These are phyloP conservation scores for Lobophora halterata DNA, from an alignment of 2,888 invertebrate species.

Conservation along the genomic window DNA sequence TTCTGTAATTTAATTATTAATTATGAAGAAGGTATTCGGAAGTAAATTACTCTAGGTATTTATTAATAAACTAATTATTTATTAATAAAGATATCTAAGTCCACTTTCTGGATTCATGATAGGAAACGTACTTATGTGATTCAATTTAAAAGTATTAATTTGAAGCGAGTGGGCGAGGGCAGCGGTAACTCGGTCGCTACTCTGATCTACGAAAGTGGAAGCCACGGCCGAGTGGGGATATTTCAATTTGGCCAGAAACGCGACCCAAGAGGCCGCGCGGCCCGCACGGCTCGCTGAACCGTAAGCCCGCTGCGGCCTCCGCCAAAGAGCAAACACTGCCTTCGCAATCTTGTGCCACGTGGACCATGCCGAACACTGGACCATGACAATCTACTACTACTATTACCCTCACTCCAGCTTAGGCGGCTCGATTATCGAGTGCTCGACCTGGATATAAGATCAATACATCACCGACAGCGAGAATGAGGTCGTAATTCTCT, in stretches of 20 bases:
- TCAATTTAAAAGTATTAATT: slow-evolving; percentile 39
- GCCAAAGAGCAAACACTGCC: slow-evolving; percentile 80
- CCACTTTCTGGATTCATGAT: slow-evolving; percentile 14
- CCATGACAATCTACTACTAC: slow-evolving; percentile 70
- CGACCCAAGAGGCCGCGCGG: slow-evolving; percentile 74
- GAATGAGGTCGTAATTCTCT: slow-evolving; percentile 14
- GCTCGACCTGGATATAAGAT: slow-evolving; percentile 21
- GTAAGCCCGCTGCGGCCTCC: slow-evolving; percentile 72
- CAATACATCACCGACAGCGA: slow-evolving; percentile 28
- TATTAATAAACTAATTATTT: no score
- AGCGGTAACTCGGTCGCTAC: slow-evolving; percentile 20
- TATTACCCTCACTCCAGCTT: slow-evolving; percentile 59
- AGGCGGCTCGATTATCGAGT: slow-evolving; percentile 15
- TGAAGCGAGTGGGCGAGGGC: slow-evolving; percentile 34
- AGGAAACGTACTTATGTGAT: slow-evolving; percentile 22
- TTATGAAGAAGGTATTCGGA: slow-evolving; percentile 3
- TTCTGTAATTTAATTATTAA: slow-evolving; percentile 3
- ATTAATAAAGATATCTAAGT: no score
- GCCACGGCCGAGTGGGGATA: slow-evolving; percentile 57
- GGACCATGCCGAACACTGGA: slow-evolving; percentile 73
- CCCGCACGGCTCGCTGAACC: slow-evolving; percentile 76
- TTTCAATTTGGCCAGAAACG: slow-evolving; percentile 79
- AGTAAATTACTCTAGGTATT: slow-evolving; percentile 11
- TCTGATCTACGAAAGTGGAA: slow-evolving; percentile 19
- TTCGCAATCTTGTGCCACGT: slow-evolving; percentile 78